phyloP scores from a whole-genome alignment of 2,888 invertebrate species.

The Plagiodera versicolora region DNA sequence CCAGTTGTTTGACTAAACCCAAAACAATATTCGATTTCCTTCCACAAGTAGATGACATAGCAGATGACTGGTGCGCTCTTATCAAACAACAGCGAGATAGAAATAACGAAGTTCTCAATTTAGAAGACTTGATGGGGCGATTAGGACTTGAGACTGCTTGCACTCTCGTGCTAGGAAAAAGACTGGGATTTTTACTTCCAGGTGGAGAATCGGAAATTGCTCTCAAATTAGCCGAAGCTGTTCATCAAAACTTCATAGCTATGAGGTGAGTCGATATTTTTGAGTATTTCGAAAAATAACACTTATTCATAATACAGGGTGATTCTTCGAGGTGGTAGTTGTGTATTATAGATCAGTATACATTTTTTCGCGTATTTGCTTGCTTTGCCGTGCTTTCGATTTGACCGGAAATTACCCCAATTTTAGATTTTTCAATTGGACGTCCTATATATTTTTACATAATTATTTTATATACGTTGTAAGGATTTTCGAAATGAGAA shows the following conservation, averaged over 20 bases:
- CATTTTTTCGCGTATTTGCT: too few relatives aligned
- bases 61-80: slow-evolving; percentile 75
- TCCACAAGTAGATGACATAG: slow-evolving; percentile 73
- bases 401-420: too few relatives aligned
- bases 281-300: neutral
- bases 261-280: slow-evolving; percentile 14
- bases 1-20: slow-evolving; percentile 75
- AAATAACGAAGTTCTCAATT: slow-evolving; percentile 59
- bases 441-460: too few relatives aligned
- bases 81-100: slow-evolving; percentile 60
- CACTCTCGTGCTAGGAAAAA: slow-evolving; percentile 74
- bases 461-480: too few relatives aligned
- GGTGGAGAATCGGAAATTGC: slow-evolving; percentile 57
- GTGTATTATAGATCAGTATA: too few relatives aligned
- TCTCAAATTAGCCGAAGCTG: slow-evolving; percentile 68
- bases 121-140: slow-evolving; percentile 75
- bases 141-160: slow-evolving; percentile 83
- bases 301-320: too few relatives aligned
- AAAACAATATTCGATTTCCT: slow-evolving; percentile 74
- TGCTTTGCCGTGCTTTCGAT: too few relatives aligned
- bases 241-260: slow-evolving; percentile 76
- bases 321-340: too few relatives aligned
- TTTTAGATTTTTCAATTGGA: too few relatives aligned
- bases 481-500: too few relatives aligned
- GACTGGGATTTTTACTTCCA: slow-evolving; percentile 70